phyloP scores from a whole-genome alignment of 2,113 vertebrate species.

The Caranx melampygus region DNA sequence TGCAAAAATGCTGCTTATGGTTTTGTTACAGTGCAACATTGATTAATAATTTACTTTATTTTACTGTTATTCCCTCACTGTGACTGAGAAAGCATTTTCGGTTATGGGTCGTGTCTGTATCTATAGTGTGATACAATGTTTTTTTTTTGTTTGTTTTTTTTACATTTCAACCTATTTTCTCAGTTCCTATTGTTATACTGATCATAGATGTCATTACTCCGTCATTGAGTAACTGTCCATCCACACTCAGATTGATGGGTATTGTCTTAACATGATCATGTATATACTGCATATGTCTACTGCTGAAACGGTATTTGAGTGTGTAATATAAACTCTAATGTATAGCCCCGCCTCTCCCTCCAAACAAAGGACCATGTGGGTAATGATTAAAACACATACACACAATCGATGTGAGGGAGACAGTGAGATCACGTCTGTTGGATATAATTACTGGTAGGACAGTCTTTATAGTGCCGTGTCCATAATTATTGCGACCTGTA shows the following conservation, averaged over 20 bases:
- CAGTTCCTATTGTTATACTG: background rate
- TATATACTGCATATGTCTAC: background rate
- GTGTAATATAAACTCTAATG: background rate
- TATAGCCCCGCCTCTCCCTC: background rate
- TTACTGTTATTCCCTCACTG: background rate
- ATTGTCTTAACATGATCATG: background rate
- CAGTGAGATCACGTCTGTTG: conserved; percentile 74
- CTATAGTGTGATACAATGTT: no score
- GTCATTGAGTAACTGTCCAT: background rate
- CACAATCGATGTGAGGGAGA: conserved; percentile 43
- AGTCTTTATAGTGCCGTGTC: conserved; percentile 54
- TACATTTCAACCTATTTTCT: background rate
- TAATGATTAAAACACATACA: conserved; percentile 50
- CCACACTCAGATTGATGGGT: background rate
- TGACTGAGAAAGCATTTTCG: background rate
- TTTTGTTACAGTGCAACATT: background rate
- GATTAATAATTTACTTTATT: conserved; percentile 14
- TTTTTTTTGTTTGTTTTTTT: no score
- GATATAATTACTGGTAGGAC: conserved; percentile 73
- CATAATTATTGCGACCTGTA: conserved; percentile 65
- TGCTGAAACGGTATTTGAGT: background rate
- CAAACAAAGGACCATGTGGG: conserved; percentile 28
- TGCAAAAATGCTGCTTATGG: background rate
- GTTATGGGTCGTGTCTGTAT: background rate
- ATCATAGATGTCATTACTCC: background rate